A percentile compares a stretch with the other conserved stretches of the same genome.
Conservation (phyloP, 2,888 invertebrate genomes). For the Cephonodes hylas region DNA sequence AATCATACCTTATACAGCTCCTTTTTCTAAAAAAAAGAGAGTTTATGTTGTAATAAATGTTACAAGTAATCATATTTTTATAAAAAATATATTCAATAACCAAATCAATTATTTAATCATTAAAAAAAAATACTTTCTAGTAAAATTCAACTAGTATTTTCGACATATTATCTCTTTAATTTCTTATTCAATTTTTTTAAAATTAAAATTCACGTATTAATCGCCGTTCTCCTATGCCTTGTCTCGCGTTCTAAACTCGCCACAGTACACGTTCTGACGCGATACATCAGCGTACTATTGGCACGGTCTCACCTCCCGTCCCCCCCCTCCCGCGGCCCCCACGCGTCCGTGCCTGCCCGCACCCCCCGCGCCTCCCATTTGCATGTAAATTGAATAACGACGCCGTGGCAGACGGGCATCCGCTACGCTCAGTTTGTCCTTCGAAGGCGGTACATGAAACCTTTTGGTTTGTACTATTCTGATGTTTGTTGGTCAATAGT, state of each 20-base stretch:
- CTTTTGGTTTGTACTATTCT: conserved; percentile 20
- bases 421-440: conserved; percentile 28
- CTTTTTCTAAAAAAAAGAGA: too few species aligned
- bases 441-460: conserved; percentile 50
- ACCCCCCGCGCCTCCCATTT: conserved; percentile 59
- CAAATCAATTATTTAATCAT: too few species aligned
- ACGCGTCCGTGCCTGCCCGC: conserved; percentile 26
- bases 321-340: conserved; percentile 22
- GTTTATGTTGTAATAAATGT: too few species aligned
- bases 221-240: conserved; percentile 17
- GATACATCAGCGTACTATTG: conserved; percentile 78
- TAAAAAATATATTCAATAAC: too few species aligned
- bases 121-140: too few species aligned
- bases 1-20: too few species aligned
- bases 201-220: not conserved
- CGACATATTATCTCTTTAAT: too few species aligned
- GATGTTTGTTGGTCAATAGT: not conserved
- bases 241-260: conserved; percentile 28
- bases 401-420: conserved; percentile 65
- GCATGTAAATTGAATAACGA: conserved; percentile 82
- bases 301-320: conserved; percentile 50
- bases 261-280: conserved; percentile 68
- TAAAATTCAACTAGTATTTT: too few species aligned
- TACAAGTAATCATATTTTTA: too few species aligned
- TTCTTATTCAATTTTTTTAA: not conserved